phyloP scores from a whole-genome alignment of 2,797 vertebrate species.

The Thaleichthys pacificus region DNA sequence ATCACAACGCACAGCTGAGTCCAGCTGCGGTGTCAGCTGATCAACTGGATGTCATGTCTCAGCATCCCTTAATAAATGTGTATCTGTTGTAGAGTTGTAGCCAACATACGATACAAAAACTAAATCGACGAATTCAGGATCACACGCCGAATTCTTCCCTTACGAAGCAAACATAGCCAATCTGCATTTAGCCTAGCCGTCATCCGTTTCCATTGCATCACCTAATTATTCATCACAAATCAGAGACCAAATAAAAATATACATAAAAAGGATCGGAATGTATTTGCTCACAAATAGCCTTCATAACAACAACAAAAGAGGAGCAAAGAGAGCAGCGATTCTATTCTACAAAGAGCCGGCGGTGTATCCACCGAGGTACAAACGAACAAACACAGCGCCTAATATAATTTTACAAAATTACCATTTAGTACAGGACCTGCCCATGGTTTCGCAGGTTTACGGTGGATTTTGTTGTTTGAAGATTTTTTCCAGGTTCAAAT shows the following conservation, averaged over 20 bases:
- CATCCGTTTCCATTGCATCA: background rate
- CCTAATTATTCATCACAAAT: background rate
- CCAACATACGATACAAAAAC: background rate
- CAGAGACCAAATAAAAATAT: background rate
- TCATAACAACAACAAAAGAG: slow-evolving; percentile 36
- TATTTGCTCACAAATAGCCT: background rate
- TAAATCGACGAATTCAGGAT: background rate
- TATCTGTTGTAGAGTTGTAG: background rate
- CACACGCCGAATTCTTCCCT: background rate
- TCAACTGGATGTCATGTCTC: slow-evolving; percentile 22
- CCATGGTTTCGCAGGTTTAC: slow-evolving; percentile 51
- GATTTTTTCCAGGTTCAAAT: slow-evolving; percentile 35
- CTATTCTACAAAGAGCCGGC: slow-evolving; percentile 9
- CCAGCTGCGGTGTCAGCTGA: slow-evolving; percentile 53
- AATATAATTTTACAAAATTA: slow-evolving; percentile 26
- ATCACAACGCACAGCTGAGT: slow-evolving; percentile 37
- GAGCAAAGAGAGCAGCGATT: slow-evolving; percentile 36
- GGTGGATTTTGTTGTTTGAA: slow-evolving; percentile 20
- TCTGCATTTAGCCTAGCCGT: background rate
- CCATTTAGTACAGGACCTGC: slow-evolving; percentile 48
- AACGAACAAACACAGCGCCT: slow-evolving; percentile 11
- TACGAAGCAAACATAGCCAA: background rate
- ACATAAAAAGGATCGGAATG: background rate
- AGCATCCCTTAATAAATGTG: background rate
- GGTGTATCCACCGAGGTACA: background rate